Evolutionary conservation across 1,140 invertebrate genomes (phyloP), one percentile per base, ranked within the genome.

Genomic region (Bombus confusus): DNA sequence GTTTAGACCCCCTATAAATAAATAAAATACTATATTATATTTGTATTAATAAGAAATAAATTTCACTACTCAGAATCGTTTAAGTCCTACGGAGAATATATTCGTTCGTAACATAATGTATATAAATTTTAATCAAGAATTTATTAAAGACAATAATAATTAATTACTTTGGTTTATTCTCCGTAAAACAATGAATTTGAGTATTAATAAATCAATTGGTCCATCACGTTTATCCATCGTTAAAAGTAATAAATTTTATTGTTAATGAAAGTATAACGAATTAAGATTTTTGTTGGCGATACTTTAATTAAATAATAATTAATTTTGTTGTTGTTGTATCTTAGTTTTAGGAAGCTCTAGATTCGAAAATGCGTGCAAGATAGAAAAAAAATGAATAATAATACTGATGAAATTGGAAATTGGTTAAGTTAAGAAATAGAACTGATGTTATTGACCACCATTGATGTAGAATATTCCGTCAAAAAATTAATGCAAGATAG

Each of bases 401-500:
- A 94, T 91, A 91, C 93, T 25, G 95, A 95, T 41, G 93, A 93
- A 34, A 93, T 97, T 28, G 94, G 95, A 91, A 93, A 94, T 59
- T 97, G 96, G 96, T 91, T 97, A 64, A 93, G 93, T 82, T 97
- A 97, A 86, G 98, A 98, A 92, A 90, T 98, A 28, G 97, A 98
- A 86, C 95, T 98, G 71, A 95, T 97, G 5, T 97, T 8, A 95
- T 97, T n/a, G n/a, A n/a, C n/a, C n/a, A n/a, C n/a, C n/a, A n/a
- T n/a, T 18, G 97, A 98, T 87, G 98, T 97, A 0, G 95, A 98
- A 94, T 96, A 96, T 86, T 97, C 97, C 8, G 94, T 98, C 2
- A 96, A 97, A 74, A 96, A 96, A 87, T 94, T 98, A 2, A 96
- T 98, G 94, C 96, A 97, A 89, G 97, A 98, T 91, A 95, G 97